phyloP scores from a whole-genome alignment of 2,113 vertebrate genomes.

The Cepphus grylle region DNA sequence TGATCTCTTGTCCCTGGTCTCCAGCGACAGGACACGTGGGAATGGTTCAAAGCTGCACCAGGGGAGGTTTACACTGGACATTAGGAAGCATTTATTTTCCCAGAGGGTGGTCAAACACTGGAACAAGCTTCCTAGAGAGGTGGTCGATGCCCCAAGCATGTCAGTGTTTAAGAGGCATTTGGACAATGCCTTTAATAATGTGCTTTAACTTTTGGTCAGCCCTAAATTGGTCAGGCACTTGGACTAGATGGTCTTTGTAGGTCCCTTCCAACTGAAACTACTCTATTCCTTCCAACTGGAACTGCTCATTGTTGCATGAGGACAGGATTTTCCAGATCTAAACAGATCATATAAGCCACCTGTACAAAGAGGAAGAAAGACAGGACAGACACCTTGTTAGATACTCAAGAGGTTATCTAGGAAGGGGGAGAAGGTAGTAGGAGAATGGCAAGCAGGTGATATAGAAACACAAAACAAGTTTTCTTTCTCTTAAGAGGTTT shows the following conservation, averaged over 20 bases:
- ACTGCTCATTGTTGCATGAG: neutral
- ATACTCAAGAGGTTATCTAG: neutral
- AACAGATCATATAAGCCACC: neutral
- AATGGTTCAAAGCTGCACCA: neutral
- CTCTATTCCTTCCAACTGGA: neutral
- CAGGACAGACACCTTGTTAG: neutral
- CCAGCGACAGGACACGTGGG: fast-evolving
- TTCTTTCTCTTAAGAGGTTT: neutral
- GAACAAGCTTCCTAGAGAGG: neutral
- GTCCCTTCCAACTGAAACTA: neutral
- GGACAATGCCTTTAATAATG: neutral
- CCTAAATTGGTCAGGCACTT: neutral
- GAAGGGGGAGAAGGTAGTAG: neutral
- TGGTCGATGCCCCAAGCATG: neutral
- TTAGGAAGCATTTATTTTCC: neutral
- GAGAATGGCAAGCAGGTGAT: neutral
- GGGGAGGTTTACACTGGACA: neutral
- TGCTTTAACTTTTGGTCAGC: neutral
- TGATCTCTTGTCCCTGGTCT: neutral
- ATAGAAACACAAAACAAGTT: neutral
- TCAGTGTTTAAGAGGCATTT: neutral
- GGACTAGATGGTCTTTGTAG: neutral
- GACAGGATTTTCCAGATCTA: neutral
- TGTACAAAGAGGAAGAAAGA: neutral
- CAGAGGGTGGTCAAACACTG: neutral